Conservation (phyloP, 1,140 invertebrate species). For the Achatina immaculata region DNA sequence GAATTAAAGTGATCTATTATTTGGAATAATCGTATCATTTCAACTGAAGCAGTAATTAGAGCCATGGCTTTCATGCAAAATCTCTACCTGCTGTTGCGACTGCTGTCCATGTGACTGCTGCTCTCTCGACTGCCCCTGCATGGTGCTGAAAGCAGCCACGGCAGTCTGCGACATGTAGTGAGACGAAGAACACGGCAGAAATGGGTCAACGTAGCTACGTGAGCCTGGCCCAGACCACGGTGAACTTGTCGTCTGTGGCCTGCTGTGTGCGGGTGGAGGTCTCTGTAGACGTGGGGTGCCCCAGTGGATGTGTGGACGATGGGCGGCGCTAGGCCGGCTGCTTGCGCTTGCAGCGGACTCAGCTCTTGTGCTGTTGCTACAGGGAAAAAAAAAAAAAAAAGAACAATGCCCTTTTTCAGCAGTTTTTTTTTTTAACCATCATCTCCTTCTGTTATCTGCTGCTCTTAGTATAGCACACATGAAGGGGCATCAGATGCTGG, state of each 20-base stretch:
- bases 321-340: neutral
- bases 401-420: too few species aligned
- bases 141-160: neutral
- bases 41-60: too few species aligned
- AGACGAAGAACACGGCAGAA: constrained; percentile 5
- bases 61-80: too few species aligned
- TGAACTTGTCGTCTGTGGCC: neutral
- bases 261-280: neutral
- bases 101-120: constrained; percentile 4
- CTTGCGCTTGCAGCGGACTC: neutral
- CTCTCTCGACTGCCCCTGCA: neutral
- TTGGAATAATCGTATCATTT: too few species aligned
- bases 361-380: neutral
- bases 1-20: too few species aligned
- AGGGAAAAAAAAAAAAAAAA: too few species aligned
- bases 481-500: too few species aligned
- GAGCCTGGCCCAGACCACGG: neutral
- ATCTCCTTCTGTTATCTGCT: too few species aligned
- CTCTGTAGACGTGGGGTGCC: neutral
- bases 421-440: too few species aligned
- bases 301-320: neutral
- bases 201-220: constrained; percentile 22
- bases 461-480: too few species aligned
- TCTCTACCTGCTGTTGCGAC: neutral
- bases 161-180: constrained; percentile 18